Percentiles rank a stretch among this genome's conserved stretches.
phyloP scores from a whole-genome alignment of 1,140 invertebrate species.

The Agrypnia vestita region DNA sequence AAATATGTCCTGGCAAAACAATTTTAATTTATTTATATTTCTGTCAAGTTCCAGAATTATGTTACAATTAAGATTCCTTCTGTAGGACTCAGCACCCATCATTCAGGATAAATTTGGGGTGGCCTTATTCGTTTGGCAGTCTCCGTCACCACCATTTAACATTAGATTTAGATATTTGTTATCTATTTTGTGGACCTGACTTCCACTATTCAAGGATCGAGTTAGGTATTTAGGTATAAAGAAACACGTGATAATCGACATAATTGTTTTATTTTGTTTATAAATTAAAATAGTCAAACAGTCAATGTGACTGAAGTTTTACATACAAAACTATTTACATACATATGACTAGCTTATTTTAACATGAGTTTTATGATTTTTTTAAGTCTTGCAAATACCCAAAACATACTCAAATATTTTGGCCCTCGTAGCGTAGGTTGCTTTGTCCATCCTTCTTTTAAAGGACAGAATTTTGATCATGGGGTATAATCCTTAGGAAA shows the following conservation, averaged over 20 bases:
- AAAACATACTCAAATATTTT: background rate
- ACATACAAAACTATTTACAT: slow-evolving; percentile 17
- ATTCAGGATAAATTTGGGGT: no score
- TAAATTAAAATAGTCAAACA: slow-evolving; percentile 22
- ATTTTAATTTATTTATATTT: no score
- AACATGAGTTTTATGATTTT: background rate
- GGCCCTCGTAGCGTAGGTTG: no score
- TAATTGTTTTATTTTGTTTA: slow-evolving; percentile 29
- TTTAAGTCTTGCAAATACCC: background rate
- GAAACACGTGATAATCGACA: slow-evolving; percentile 25
- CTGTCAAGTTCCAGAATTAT: no score
- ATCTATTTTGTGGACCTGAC: background rate
- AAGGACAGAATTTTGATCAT: no score
- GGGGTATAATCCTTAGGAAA: no score
- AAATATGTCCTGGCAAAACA: no score
- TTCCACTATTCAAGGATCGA: background rate
- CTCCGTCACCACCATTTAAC: no score
- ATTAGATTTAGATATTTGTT: background rate
- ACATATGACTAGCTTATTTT: background rate
- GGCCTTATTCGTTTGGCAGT: no score
- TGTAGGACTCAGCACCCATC: no score
- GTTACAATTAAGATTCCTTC: no score
- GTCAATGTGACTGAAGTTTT: slow-evolving; percentile 26
- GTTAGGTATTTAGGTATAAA: slow-evolving; percentile 13
- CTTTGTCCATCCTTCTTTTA: no score